Percentiles rank a stretch among this genome's conserved stretches.
phyloP scores from a whole-genome alignment of 2,113 vertebrate species.

The Onychostruthus taczanowskii region DNA sequence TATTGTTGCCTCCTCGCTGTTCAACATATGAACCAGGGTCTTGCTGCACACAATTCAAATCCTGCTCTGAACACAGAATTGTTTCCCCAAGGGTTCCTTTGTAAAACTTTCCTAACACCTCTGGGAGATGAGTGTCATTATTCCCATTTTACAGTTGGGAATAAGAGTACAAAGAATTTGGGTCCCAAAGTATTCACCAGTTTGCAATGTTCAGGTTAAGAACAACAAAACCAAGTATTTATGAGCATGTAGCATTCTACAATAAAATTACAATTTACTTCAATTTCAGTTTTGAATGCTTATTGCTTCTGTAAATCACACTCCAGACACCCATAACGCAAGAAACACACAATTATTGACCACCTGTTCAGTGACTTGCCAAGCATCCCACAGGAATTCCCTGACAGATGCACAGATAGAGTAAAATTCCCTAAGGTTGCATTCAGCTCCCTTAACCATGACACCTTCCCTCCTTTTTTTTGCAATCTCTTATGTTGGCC shows the following conservation, averaged over 20 bases:
- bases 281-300: constrained; percentile 57
- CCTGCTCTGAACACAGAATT: background rate
- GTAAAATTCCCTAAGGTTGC: constrained; percentile 48
- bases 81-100: background rate
- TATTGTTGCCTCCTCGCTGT: background rate
- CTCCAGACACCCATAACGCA: constrained; percentile 62
- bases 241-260: constrained; percentile 29
- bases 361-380: constrained; percentile 62
- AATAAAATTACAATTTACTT: constrained; percentile 60
- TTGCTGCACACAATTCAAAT: background rate
- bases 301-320: constrained; percentile 63
- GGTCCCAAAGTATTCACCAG: background rate
- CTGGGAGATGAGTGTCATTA: background rate
- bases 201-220: constrained; percentile 14
- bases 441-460: constrained; percentile 59
- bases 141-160: constrained; percentile 4
- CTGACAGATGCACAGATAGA: constrained; percentile 61
- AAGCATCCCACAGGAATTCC: constrained; percentile 51
- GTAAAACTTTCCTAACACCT: constrained; percentile 9
- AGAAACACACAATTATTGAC: constrained; percentile 67
- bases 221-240: constrained; percentile 44
- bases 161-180: background rate
- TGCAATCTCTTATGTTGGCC: background rate
- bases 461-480: constrained; percentile 38
- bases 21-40: background rate